Conservation (phyloP, 2,113 vertebrate genomes). For the Platysteira castanea region DNA sequence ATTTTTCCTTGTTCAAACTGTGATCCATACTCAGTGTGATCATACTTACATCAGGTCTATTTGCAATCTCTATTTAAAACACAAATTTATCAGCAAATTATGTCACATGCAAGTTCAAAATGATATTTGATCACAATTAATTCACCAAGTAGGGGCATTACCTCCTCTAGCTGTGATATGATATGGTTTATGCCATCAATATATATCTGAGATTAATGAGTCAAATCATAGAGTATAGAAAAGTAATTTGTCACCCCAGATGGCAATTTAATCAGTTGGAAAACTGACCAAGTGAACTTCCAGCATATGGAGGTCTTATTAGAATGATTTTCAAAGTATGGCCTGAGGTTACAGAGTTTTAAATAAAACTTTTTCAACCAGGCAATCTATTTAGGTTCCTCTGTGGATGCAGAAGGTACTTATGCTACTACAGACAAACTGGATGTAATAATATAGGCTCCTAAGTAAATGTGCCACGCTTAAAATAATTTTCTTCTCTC, state of each 20-base stretch:
- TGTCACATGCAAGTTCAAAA: neutral
- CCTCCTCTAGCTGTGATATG: neutral
- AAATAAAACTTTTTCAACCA: neutral
- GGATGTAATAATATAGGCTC: neutral
- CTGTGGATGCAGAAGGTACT: neutral
- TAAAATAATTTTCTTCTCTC: neutral
- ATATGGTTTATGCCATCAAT: neutral
- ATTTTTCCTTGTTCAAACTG: neutral
- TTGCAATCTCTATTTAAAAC: neutral
- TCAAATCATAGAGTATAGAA: neutral
- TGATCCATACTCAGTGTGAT: neutral
- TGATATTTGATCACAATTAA: neutral
- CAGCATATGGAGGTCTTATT: neutral
- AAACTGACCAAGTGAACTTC: neutral
- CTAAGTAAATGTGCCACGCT: neutral
- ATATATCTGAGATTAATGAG: neutral
- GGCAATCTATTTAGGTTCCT: neutral
- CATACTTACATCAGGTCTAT: neutral
- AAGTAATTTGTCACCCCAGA: neutral
- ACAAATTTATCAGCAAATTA: neutral
- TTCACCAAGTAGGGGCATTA: neutral
- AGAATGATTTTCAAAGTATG: neutral
- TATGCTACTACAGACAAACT: neutral
- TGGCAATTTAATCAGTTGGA: conserved; percentile 17
- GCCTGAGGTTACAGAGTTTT: neutral